Base-by-base conservation (phyloP, 2,797 vertebrate genomes). In the Rhabdomys pumilio region DNA sequence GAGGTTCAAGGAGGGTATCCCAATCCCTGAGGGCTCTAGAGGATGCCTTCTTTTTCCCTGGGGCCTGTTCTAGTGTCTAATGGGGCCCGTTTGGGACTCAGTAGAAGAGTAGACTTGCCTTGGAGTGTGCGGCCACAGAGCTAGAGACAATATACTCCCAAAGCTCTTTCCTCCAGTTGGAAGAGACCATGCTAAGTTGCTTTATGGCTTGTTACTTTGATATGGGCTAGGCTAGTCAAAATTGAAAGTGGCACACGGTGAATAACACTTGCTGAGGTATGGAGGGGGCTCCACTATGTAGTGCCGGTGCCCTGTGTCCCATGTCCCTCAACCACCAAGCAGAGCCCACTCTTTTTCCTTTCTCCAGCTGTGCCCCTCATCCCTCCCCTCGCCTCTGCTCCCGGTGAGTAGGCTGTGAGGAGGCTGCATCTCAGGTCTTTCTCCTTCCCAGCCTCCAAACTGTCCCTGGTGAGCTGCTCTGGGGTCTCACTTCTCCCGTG, bases 131-230 rank as follows among this genome's bases (percentile, higher is more conserved):
- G 84, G 34, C 63, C 63, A 90, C 24, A 13, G 34, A 13, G 47
- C 47, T 34, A 50, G 65, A 79, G 29, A 14, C 67, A 61, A 65
- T 29, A 4, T 73, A 19, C 69, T n/a, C 10, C 26, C 93, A 67
- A 6, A 50, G 24, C 29, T 31, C 31, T 94, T 20, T 47, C 81
- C 73, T 44, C 38, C 7, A 26, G 14, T 47, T 38, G 4, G n/a
- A 94, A 57, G 67, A 13, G 41, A 44, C 38, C 92, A 77, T 75
- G 79, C 73, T 50, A 80, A 91, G 38, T 65, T 84, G 65, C 24
- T 72, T 94, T 41, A 19, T 82, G 93, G 11, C 17, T n/a, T 61
- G 4, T 77, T 95, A 57, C 75, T 76, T 85, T 65, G 11, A 83
- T 76, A 65, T 34, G 63, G 44, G 13, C 63, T 79, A 61, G 14